Percentiles rank a stretch among this genome's conserved stretches.
Conservation (phyloP, 2,888 invertebrate species). For the Podabrus alpinus region DNA sequence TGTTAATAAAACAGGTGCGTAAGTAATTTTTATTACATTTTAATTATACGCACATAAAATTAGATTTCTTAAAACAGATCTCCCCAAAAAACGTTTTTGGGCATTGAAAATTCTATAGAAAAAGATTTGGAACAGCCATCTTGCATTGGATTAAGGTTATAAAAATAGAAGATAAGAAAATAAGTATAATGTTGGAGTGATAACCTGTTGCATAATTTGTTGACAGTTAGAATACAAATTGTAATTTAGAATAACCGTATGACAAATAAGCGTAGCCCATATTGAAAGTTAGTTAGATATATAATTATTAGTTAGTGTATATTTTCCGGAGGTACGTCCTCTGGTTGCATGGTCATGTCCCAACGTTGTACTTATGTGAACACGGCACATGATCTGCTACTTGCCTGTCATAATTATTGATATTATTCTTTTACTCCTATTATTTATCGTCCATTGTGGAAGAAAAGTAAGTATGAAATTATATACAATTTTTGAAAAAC, state of each 20-base stretch:
- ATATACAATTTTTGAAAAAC: constrained; percentile 56
- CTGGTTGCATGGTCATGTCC: constrained; percentile 40
- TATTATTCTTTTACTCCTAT: constrained; percentile 54
- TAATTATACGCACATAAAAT: too few species aligned
- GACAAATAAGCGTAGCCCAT: constrained; percentile 32
- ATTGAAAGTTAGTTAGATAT: constrained; percentile 35
- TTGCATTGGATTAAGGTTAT: background rate
- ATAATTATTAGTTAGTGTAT: constrained; percentile 36
- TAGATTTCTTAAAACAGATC: too few species aligned
- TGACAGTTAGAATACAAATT: constrained; percentile 22
- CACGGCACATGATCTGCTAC: constrained; percentile 56
- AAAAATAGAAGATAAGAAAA: background rate
- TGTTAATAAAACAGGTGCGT: too few species aligned
- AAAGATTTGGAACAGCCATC: background rate
- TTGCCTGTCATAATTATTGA: constrained; percentile 55
- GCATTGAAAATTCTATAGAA: too few species aligned
- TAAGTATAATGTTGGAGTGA: background rate
- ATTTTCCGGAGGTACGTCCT: constrained; percentile 42
- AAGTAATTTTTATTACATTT: background rate
- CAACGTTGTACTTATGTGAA: constrained; percentile 49
- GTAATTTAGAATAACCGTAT: constrained; percentile 30
- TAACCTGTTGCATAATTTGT: constrained; percentile 24
- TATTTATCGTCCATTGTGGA: constrained; percentile 56
- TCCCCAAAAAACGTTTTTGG: too few species aligned
- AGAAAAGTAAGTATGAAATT: constrained; percentile 55